These are phyloP conservation scores for Drosophila teissieri DNA, from an alignment of 1,140 invertebrate species.

Conservation along the genomic window DNA sequence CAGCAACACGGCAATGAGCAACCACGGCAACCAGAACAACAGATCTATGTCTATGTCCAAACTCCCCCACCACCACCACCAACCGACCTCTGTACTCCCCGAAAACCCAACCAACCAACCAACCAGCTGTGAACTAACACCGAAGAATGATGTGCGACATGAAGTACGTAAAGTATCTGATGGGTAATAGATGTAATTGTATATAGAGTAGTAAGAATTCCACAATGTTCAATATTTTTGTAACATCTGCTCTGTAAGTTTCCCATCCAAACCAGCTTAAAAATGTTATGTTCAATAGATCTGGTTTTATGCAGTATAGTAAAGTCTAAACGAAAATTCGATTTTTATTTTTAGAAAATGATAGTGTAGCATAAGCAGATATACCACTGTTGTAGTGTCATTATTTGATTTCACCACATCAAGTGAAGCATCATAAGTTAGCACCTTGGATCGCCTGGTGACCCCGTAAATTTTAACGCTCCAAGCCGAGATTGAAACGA, in stretches of 20 bases:
- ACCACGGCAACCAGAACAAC: constrained; percentile 21
- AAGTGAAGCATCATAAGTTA: constrained; percentile 22
- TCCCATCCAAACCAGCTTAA: too few species aligned
- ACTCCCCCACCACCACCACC: constrained; percentile 5
- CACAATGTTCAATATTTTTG: neutral
- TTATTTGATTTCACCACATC: constrained; percentile 14
- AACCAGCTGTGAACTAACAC: constrained; percentile 74
- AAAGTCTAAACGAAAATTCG: too few species aligned
- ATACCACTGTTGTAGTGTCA: neutral
- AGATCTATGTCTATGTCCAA: constrained; percentile 20
- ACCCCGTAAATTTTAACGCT: constrained; percentile 38
- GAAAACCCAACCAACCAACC: constrained; percentile 30
- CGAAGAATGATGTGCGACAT: constrained; percentile 77
- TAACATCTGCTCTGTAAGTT: too few species aligned
- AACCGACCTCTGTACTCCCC: constrained; percentile 43
- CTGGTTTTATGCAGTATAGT: too few species aligned
- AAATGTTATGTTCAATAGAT: too few species aligned
- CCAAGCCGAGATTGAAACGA: constrained; percentile 2
- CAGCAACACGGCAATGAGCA: constrained; percentile 9
- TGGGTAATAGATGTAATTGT: constrained; percentile 7
- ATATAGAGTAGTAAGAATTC: neutral
- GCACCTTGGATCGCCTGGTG: constrained; percentile 12
- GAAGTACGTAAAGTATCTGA: constrained; percentile 73
- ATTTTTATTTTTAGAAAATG: too few species aligned
- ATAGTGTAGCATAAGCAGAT: neutral